A percentile compares a stretch with the other conserved stretches of the same genome.
These are phyloP conservation scores for Morpho achilles DNA, from an alignment of 2,888 invertebrate genomes.

Conservation along the genomic window DNA sequence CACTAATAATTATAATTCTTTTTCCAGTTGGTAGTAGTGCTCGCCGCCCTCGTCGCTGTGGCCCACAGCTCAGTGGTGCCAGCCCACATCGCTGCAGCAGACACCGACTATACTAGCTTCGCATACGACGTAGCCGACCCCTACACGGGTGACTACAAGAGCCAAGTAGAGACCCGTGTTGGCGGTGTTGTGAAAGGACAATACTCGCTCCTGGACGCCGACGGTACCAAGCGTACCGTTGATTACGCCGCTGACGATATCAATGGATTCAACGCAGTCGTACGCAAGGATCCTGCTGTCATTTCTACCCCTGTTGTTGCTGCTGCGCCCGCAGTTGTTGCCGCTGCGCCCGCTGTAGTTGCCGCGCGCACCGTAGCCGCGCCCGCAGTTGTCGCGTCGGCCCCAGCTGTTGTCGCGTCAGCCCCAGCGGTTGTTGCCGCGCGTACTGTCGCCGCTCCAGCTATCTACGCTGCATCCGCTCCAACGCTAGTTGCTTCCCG, in stretches of 20 bases:
- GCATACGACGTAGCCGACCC: slow-evolving; percentile 79
- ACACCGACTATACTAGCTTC: slow-evolving; percentile 72
- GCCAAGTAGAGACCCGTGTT: slow-evolving; percentile 74
- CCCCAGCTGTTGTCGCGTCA: slow-evolving; percentile 30
- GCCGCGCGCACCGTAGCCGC: slow-evolving; percentile 30
- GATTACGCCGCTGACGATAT: slow-evolving; percentile 78
- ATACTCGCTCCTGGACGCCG: slow-evolving; percentile 76
- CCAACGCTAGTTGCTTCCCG: slow-evolving; percentile 30
- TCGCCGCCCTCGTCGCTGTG: slow-evolving; percentile 59
- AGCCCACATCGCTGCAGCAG: slow-evolving; percentile 56
- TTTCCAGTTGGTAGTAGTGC: slow-evolving; percentile 61
- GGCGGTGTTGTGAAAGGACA: slow-evolving; percentile 76
- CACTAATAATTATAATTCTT: slow-evolving; percentile 22
- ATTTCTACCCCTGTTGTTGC: slow-evolving; percentile 51
- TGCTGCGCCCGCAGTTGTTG: slow-evolving; percentile 38
- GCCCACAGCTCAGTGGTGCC: slow-evolving; percentile 66
- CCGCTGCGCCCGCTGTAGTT: slow-evolving; percentile 38
- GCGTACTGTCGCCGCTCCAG: slow-evolving; percentile 33
- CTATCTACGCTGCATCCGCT: slow-evolving; percentile 28
- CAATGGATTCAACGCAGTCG: slow-evolving; percentile 79
- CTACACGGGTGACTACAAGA: slow-evolving; percentile 78
- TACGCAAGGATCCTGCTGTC: slow-evolving; percentile 71
- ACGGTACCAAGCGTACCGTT: slow-evolving; percentile 77
- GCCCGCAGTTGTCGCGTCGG: slow-evolving; percentile 6
- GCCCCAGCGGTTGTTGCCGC: slow-evolving; percentile 32